Evolutionary conservation across 2,888 invertebrate species (phyloP), one percentile per base, ranked within the genome.

Genomic region (Tuta absoluta): DNA sequence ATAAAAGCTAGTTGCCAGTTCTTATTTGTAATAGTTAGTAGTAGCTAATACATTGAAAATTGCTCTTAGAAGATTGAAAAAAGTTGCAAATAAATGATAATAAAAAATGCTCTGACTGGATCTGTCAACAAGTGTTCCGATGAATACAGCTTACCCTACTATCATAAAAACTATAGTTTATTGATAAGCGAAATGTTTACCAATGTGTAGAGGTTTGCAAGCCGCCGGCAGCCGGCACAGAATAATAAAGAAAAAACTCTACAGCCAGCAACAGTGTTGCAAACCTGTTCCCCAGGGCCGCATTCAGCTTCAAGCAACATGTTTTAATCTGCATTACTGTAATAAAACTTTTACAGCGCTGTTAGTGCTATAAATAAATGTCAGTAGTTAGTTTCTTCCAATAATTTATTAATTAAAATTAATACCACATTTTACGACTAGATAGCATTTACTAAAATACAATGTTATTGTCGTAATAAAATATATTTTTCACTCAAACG

Each of bases 241-340:
- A 11, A 23, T 53, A 21, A 21, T 21, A 49, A 49, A 1, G 11
- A 24, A 53, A 53, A n/a, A 53, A 23, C 28, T 8, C 12, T 56
- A 17, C 33, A 17, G 4, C 72, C 65, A 62, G 86, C 85, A 83
- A 87, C 86, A 81, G 72, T 74, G 84, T 87, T 87, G 86, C 85
- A 74, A 86, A 85, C 87, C 83, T 38, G 87, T 81, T 69, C 63
- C 37, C 33, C 74, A 68, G 83, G 80, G 79, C 68, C 79, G 84
- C 28, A 84, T 77, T 83, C 66, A 62, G 60, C 12, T 10, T 41
- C 17, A 23, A 59, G 63, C 12, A n/a, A 61, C 37, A 23, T 41
- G n/a, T 23, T 23, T 60, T 65, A 62, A 65, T 65, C 59, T 60
- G 60, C 12, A 19, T 37, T 24, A 12, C 37, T 45, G 48, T 38